Conservation (phyloP, 2,113 vertebrate genomes). For the Rafetus swinhoei region DNA sequence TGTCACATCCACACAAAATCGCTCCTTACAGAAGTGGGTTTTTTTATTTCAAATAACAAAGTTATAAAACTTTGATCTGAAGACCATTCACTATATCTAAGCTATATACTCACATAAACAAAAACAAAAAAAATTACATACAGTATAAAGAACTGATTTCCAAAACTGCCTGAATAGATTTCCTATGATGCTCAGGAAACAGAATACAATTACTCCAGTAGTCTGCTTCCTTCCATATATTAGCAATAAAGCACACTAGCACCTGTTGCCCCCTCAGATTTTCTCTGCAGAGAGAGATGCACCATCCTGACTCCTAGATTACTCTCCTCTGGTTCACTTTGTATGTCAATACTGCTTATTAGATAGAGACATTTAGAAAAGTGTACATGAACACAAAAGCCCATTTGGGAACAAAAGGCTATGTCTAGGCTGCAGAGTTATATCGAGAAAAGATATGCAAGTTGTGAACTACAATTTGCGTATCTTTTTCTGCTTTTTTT, state of each 20-base stretch:
- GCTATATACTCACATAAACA: constrained; percentile 51
- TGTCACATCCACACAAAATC: not conserved
- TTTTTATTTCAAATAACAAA: constrained; percentile 13
- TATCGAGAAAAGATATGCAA: too few relatives aligned
- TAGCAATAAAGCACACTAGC: constrained; percentile 67
- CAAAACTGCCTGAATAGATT: constrained; percentile 23
- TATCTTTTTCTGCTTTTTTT: too few relatives aligned
- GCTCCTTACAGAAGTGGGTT: not conserved
- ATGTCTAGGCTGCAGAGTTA: too few relatives aligned
- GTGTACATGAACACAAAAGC: not conserved
- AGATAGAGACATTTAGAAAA: not conserved
- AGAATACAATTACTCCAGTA: constrained; percentile 56
- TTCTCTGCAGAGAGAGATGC: not conserved
- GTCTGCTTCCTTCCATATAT: constrained; percentile 69
- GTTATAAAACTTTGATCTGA: constrained; percentile 12
- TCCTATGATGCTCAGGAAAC: not conserved
- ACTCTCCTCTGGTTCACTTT: not conserved
- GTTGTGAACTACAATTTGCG: too few relatives aligned
- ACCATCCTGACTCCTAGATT: constrained; percentile 25
- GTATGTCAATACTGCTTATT: not conserved
- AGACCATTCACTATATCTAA: not conserved
- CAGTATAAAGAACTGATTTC: constrained; percentile 43
- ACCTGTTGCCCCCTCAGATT: constrained; percentile 66
- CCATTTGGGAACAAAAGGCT: not conserved
- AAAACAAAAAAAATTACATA: constrained; percentile 45